Evolutionary conservation across 2,888 invertebrate species (phyloP), one percentile per base, ranked within the genome.

Genomic region (Scaptodrosophila latifasciaeformis): DNA sequence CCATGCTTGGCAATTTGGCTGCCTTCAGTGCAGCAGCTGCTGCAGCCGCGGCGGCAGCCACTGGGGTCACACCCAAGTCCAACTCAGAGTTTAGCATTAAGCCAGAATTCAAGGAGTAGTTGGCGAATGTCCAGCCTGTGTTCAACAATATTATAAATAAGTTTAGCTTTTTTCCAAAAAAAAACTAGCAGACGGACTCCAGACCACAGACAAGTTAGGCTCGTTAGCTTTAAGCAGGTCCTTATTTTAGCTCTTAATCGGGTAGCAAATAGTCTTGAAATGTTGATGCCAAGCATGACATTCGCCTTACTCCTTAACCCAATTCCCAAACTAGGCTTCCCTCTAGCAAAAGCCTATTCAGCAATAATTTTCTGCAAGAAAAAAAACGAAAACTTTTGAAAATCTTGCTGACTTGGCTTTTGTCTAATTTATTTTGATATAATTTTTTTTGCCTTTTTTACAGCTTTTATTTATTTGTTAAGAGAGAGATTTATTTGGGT

Each of bases 321-420:
- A 3, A n/a, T n/a, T n/a, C n/a, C n/a, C n/a, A n/a, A n/a, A n/a
- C n/a, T n/a, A n/a, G 19, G 19, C 48, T 54, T 46, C 31, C 50
- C 34, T 58, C 54, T 13, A 5, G 40, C 51, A 75, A 71, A 69
- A 81, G 81, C 72, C 50, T 67, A 62, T 59, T 81, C 62, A 55
- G 61, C 71, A 47, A 57, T 59, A 75, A 67, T 75, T 78, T 72
- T 15, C 13, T 6, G 42, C 37, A 2, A 9, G 34, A 43, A 29
- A 35, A 13, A n/a, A n/a, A n/a, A n/a, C n/a, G n/a, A n/a, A n/a
- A n/a, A n/a, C 3, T 2, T 0, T 12, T 1, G 50, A 75, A 64
- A 65, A 67, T 67, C 71, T 61, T 30, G 65, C 76, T 62, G 69
- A 72, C 71, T 75, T 72, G 12, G 72, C 72, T 72, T 81, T 71